phyloP scores from a whole-genome alignment of 2,113 vertebrate genomes.

The Notothenia coriiceps region DNA sequence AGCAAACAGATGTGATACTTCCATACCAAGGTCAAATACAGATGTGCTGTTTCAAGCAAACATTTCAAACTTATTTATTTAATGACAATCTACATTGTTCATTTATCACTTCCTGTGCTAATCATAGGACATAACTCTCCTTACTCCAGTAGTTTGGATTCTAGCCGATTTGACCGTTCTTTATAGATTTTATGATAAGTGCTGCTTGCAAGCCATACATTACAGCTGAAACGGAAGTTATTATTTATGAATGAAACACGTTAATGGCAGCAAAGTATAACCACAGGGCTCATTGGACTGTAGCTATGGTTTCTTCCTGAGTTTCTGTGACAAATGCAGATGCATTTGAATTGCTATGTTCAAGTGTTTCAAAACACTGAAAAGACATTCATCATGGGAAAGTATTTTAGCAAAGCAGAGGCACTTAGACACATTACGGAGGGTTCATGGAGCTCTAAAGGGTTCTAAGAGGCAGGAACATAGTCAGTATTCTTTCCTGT shows the following conservation, averaged over 20 bases:
- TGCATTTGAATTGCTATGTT: conserved; percentile 17
- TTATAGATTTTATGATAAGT: conserved; percentile 75
- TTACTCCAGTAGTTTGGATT: conserved; percentile 24
- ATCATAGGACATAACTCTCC: conserved; percentile 17
- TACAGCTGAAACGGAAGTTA: conserved; percentile 67
- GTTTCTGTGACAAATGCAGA: conserved; percentile 10
- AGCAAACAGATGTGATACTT: conserved; percentile 6
- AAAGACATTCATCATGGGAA: conserved; percentile 21
- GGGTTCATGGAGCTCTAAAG: background rate
- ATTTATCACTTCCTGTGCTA: conserved; percentile 47
- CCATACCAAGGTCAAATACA: background rate
- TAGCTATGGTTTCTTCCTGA: conserved; percentile 5
- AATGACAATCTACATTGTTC: background rate
- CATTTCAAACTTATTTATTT: background rate
- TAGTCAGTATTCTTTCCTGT: background rate
- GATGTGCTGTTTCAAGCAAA: background rate
- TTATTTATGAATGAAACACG: conserved; percentile 77
- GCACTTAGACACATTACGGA: conserved; percentile 26
- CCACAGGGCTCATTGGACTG: conserved; percentile 46
- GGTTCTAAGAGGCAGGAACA: conserved; percentile 2
- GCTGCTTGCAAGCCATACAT: conserved; percentile 56
- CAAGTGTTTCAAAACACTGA: conserved; percentile 26
- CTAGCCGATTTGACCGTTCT: conserved; percentile 28
- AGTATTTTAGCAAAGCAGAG: conserved; percentile 27
- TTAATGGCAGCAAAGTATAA: conserved; percentile 39